A percentile compares a stretch with the other conserved stretches of the same genome.
phyloP scores from a whole-genome alignment of 2,797 vertebrate genomes.

The Melanogrammus aeglefinus region DNA sequence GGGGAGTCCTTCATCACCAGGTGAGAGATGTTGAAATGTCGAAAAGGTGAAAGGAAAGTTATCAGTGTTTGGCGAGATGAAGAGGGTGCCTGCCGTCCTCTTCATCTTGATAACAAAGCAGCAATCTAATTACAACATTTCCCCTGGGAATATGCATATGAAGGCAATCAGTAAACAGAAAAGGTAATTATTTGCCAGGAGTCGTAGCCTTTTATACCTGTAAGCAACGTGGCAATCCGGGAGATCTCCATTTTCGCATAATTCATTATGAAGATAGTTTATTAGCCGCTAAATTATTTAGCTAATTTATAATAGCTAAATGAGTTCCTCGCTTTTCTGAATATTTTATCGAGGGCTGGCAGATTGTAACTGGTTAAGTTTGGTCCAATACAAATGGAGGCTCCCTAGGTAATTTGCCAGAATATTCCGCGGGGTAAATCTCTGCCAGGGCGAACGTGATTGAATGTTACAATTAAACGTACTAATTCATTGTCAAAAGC shows the following conservation, averaged over 20 bases:
- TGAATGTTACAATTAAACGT: constrained; percentile 76
- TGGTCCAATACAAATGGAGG: constrained; percentile 70
- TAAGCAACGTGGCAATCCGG: constrained; percentile 54
- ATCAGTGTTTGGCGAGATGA: constrained; percentile 21
- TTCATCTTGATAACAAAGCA: constrained; percentile 63
- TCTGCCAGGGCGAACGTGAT: constrained; percentile 62
- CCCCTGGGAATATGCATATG: constrained; percentile 67
- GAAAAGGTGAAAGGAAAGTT: constrained; percentile 28
- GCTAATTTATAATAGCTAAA: constrained; percentile 72
- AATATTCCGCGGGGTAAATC: constrained; percentile 62
- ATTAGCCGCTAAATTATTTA: constrained; percentile 71
- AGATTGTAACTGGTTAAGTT: constrained; percentile 72
- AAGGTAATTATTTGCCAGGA: constrained; percentile 72
- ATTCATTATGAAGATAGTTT: constrained; percentile 56
- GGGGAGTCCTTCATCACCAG: background rate
- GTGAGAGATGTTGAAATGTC: background rate
- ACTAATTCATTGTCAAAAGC: constrained; percentile 75
- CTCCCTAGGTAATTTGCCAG: constrained; percentile 63
- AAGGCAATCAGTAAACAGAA: constrained; percentile 75
- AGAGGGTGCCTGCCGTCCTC: constrained; percentile 8
- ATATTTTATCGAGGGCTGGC: constrained; percentile 72
- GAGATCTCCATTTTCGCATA: constrained; percentile 42
- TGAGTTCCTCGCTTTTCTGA: constrained; percentile 63
- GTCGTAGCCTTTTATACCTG: constrained; percentile 67
- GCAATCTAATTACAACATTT: constrained; percentile 73